phyloP scores from a whole-genome alignment of 2,888 invertebrate genomes.

The Drosophila borborema region DNA sequence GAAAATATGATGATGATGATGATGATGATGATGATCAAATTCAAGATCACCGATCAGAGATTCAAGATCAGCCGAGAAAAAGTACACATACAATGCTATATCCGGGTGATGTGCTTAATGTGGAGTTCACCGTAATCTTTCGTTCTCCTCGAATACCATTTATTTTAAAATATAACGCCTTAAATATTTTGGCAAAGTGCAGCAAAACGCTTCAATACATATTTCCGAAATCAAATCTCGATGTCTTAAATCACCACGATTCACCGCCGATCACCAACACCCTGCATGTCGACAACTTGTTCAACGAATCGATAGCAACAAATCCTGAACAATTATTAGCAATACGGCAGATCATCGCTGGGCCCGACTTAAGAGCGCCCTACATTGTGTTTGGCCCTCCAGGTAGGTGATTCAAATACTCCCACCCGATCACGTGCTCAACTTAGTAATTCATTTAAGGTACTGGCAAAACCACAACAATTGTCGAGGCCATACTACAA shows the following conservation, averaged over 20 bases:
- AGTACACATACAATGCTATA: too few species aligned
- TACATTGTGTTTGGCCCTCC: conserved; percentile 95
- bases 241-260: background rate
- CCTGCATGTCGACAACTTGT: conserved; percentile 25
- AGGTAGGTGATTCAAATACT: conserved; percentile 85
- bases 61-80: too few species aligned
- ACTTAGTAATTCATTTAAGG: conserved; percentile 75
- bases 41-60: too few species aligned
- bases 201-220: background rate
- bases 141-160: conserved; percentile 8
- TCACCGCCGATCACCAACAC: background rate
- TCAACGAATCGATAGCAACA: conserved; percentile 83
- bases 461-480: conserved; percentile 90
- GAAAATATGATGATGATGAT: too few species aligned
- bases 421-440: background rate
- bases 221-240: conserved; percentile 29
- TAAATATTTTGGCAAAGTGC: background rate
- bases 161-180: background rate
- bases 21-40: too few species aligned
- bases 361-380: conserved; percentile 88
- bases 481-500: conserved; percentile 90
- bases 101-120: background rate
- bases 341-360: conserved; percentile 88
- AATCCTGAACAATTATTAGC: conserved; percentile 89
- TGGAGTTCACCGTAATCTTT: background rate